phyloP scores from a whole-genome alignment of 2,113 vertebrate genomes.

The Amphiprion ocellaris region DNA sequence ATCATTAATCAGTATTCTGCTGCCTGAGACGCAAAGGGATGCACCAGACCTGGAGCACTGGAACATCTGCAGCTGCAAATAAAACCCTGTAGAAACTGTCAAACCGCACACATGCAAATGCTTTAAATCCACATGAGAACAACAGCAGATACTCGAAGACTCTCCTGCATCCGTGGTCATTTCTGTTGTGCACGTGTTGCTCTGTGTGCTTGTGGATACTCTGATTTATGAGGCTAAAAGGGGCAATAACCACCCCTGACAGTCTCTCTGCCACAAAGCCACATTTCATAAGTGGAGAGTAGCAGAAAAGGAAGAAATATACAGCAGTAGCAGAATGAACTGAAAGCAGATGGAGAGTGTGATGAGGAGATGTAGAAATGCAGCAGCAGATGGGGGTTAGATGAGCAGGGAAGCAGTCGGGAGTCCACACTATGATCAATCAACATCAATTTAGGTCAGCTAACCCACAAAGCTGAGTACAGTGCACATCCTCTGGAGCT shows the following conservation, averaged over 20 bases:
- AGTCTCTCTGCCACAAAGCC: neutral
- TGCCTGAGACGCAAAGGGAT: slow-evolving; percentile 16
- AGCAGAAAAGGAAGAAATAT: neutral
- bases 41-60: slow-evolving; percentile 15
- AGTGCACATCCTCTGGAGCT: slow-evolving; percentile 28
- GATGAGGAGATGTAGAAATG: slow-evolving; percentile 9
- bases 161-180: neutral
- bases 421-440: slow-evolving; percentile 42
- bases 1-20: slow-evolving; percentile 59
- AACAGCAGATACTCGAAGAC: neutral
- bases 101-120: neutral
- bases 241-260: neutral
- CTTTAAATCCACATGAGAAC: neutral
- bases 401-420: neutral
- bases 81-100: neutral
- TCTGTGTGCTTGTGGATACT: neutral
- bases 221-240: neutral
- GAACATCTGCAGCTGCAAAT: slow-evolving; percentile 43
- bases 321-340: neutral
- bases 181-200: neutral
- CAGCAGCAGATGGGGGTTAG: neutral
- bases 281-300: neutral
- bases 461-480: slow-evolving; percentile 32
- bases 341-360: neutral
- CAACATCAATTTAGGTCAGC: slow-evolving; percentile 59